Percentiles rank a stretch among this genome's conserved stretches.
Conservation (phyloP, 2,113 vertebrate species). For the Danio rerio region GRCz12tu NC_133178.1:17469001-17469500, state of each 20-base stretch:
- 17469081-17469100: slow-evolving; percentile 94
- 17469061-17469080: slow-evolving; percentile 93
- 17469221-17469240: slow-evolving; percentile 78
- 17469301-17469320: too few relatives aligned
- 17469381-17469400: slow-evolving; percentile 69
- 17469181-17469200: slow-evolving; percentile 47
- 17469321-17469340: too few relatives aligned
- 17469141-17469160: slow-evolving; percentile 76
- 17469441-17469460: slow-evolving; percentile 75
- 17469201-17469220: slow-evolving; percentile 44
- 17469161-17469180: slow-evolving; percentile 76
- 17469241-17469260: slow-evolving; percentile 28
- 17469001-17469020: slow-evolving; percentile 85
- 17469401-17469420: slow-evolving; percentile 69
- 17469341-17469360: too few relatives aligned
- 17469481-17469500: slow-evolving; percentile 81
- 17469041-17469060: slow-evolving; percentile 84
- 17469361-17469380: slow-evolving; percentile 72
- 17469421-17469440: slow-evolving; percentile 73
- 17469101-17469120: slow-evolving; percentile 86
- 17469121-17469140: slow-evolving; percentile 78
- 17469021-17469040: slow-evolving; percentile 70
- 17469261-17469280: background rate
- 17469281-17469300: too few relatives aligned
- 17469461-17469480: slow-evolving; percentile 79